Base-by-base conservation (phyloP, 2,888 invertebrate species). In the Lasiommata megera region DNA sequence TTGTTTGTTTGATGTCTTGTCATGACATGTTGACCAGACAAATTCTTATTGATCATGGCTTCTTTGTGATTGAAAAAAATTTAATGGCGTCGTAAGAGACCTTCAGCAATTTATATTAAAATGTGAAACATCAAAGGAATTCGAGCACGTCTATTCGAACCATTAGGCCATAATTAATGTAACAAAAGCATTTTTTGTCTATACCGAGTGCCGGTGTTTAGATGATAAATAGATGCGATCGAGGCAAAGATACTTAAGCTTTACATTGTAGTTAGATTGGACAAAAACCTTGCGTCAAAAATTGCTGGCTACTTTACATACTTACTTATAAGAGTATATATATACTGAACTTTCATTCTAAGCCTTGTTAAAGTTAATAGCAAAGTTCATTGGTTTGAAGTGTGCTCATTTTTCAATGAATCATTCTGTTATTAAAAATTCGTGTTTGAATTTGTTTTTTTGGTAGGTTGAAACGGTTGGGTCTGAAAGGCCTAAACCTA, bases 121-220 rank as follows among this genome's bases (percentile, higher is more conserved):
- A 44, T 46, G 37, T 40, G 46, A 36, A 31, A 58, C 53, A 48
- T 53, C 52, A 52, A 58, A 56, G 48, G 43, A 53, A 58, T 58
- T 52, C 29, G 8, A 14, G 36, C 17, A 31, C 37, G 48, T 53
- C 37, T 55, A 55, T 61, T 53, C 53, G 43, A 55, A 44, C 48
- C 58, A 61, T 61, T 61, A 61, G 16, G 36, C 16, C 56, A 50
- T 61, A 58, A 65, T 62, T 60, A 65, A 65, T 65, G 60, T 54
- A 43, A 28, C 43, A 43, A 43, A 50, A 29, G 38, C 31, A 34
- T 47, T 58, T 53, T 70, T 61, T 16, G 40, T 57, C 29, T 34
- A 14, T 11, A 54, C 48, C 50, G 50, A 48, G 37, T 48, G 43
- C 50, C 60, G 54, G 41, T 48, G 59, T 52, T 50, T 37, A 43